Evolutionary conservation across 1,140 invertebrate genomes (phyloP).

Genomic region (Goniozus legneri): DNA sequence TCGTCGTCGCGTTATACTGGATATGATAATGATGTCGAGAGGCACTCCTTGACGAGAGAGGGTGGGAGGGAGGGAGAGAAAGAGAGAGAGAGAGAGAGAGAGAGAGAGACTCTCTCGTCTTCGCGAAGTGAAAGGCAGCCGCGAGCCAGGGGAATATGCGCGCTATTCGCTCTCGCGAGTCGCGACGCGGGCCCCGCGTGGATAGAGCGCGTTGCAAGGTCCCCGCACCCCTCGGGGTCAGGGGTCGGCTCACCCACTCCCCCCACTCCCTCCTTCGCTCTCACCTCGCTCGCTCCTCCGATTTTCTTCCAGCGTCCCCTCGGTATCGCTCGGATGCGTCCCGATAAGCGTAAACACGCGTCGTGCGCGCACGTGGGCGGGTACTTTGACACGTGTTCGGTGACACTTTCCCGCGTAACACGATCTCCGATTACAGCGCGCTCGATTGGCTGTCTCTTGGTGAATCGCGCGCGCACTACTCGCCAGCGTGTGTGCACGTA

Average conservation of each 20-base stretch:
- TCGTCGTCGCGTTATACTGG: conserved; percentile 40
- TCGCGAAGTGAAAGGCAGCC: conserved; percentile 50
- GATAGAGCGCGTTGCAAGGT: conserved; percentile 44
- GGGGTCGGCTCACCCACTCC: conserved; percentile 51
- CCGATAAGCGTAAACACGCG: too few relatives aligned
- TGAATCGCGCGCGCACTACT: too few relatives aligned
- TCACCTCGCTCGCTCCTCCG: conserved; percentile 16
- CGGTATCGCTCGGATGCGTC: too few relatives aligned
- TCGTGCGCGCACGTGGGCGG: too few relatives aligned
- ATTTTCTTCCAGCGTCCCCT: conserved; percentile 18
- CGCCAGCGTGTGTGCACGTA: too few relatives aligned
- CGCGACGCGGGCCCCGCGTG: conserved; percentile 25
- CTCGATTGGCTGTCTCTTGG: too few relatives aligned
- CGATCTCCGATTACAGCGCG: too few relatives aligned
- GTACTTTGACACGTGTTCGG: too few relatives aligned
- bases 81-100: not conserved
- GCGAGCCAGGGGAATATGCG: conserved; percentile 38
- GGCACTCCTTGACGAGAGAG: conserved; percentile 35
- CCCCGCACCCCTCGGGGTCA: conserved; percentile 48
- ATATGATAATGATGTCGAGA: conserved; percentile 49
- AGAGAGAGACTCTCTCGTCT: conserved; percentile 33
- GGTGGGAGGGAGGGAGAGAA: not conserved
- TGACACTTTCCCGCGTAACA: too few relatives aligned
- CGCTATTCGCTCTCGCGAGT: conserved; percentile 47
- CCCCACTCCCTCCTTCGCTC: conserved; percentile 17